Conservation (phyloP, 1,140 invertebrate genomes). For the Heliconius himera region DNA sequence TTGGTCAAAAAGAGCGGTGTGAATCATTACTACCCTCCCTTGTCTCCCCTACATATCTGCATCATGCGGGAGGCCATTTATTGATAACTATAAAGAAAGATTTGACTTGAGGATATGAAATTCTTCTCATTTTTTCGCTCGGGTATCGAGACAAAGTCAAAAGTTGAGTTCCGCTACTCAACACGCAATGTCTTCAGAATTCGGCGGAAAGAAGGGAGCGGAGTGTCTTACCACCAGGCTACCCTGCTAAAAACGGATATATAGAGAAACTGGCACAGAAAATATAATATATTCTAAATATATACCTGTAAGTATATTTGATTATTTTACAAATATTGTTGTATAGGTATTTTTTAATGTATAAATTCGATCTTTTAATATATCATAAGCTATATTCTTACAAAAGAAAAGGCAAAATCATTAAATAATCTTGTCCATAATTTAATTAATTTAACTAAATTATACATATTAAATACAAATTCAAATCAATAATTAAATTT, state of each 20-base stretch:
- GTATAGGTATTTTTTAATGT: not conserved
- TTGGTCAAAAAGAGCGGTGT: too few relatives aligned
- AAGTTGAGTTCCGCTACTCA: too few relatives aligned
- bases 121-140: too few relatives aligned
- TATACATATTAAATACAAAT: constrained; percentile 23
- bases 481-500: constrained; percentile 39
- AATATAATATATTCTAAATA: not conserved
- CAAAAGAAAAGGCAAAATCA: not conserved
- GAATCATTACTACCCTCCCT: too few relatives aligned
- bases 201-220: too few relatives aligned
- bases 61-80: not conserved
- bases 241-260: too few relatives aligned
- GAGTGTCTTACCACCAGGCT: too few relatives aligned
- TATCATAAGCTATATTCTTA: not conserved
- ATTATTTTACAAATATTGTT: not conserved
- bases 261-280: too few relatives aligned
- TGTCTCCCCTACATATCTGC: not conserved
- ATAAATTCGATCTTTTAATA: not conserved
- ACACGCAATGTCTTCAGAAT: too few relatives aligned
- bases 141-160: too few relatives aligned
- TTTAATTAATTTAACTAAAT: not conserved
- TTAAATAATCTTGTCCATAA: not conserved
- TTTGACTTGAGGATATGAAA: too few relatives aligned
- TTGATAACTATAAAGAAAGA: not conserved
- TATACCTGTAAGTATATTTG: too few relatives aligned